A percentile compares a stretch with the other conserved stretches of the same genome.
Conservation (phyloP, 2,113 vertebrate species). For the Crotalus horridus region DNA sequence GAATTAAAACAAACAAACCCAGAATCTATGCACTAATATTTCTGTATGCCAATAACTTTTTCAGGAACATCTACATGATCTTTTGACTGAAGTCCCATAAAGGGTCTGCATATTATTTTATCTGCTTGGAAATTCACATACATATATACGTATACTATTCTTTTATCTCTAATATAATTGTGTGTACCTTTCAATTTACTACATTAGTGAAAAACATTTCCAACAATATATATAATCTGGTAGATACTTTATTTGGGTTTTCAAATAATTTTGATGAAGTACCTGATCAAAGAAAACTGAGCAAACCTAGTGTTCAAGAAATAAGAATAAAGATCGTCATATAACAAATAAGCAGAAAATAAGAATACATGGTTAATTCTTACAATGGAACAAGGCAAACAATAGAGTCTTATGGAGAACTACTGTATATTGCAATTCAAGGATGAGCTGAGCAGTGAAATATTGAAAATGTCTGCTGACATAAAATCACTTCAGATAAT, state of each 20-base stretch:
- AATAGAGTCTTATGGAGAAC: neutral
- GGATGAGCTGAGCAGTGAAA: neutral
- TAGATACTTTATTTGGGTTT: neutral
- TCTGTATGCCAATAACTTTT: neutral
- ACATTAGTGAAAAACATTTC: neutral
- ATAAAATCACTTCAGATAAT: neutral
- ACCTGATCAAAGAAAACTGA: neutral
- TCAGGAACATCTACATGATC: neutral
- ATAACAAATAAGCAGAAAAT: neutral
- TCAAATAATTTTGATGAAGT: neutral
- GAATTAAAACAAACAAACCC: conserved; percentile 32
- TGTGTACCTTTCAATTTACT: neutral
- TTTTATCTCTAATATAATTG: fast-evolving
- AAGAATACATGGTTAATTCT: neutral
- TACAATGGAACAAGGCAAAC: neutral
- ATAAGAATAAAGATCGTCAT: neutral
- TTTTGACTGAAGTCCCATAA: neutral
- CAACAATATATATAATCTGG: neutral
- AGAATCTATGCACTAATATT: neutral
- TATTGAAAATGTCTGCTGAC: neutral
- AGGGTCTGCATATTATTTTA: neutral
- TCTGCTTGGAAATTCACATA: neutral
- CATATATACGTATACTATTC: neutral
- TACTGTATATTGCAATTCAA: neutral
- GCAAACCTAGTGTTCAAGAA: neutral